Evolutionary conservation across 2,888 invertebrate genomes (phyloP), one percentile per base, ranked within the genome.

Genomic region (Brachyopa scutellaris): DNA sequence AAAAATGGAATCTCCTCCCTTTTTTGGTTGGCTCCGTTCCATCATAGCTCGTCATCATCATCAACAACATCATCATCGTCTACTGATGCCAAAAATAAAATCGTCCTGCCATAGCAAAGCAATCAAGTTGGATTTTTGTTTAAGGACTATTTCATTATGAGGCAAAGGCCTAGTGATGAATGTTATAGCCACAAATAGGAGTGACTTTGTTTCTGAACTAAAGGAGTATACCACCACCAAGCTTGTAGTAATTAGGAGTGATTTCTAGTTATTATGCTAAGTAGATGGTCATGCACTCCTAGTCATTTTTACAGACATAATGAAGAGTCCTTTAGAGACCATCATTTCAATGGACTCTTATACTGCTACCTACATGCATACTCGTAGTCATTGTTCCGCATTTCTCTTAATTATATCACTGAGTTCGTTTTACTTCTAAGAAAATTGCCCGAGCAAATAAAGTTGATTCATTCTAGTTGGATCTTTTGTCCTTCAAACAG

Each of bases 401-500:
- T 64, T 64, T 64, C 38, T 64, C 64, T 49, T 51, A 64, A 64
- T 64, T 64, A 64, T 51, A 51, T 64, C 49, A 61, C 29, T 8
- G 49, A 49, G n/a, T 26, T 64, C 9, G 17, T 38, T 64, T 51
- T 64, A 26, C 11, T 64, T 26, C 23, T 3, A 19, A 15, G 7
- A 8, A 29, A 49, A 49, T 49, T 13, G 19, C 29, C 36, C 23
- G 15, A 8, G 15, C 64, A 51, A 64, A 64, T 64, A 38, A 64
- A 38, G 26, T 64, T 64, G 64, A 64, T 64, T 64, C 38, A 64
- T 64, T 38, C 26, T 38, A n/a, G 13, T 33, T 23, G 47, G 61
- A 15, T 47, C 31, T 31, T 21, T 33, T 47, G 57, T 29, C 40
- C n/a, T n/a, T n/a, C n/a, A n/a, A n/a, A n/a, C n/a, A n/a, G n/a